Evolutionary conservation across 2,797 vertebrate genomes (phyloP), one percentile per base, ranked within the genome.

Genomic region (Pempheris klunzingeri): DNA sequence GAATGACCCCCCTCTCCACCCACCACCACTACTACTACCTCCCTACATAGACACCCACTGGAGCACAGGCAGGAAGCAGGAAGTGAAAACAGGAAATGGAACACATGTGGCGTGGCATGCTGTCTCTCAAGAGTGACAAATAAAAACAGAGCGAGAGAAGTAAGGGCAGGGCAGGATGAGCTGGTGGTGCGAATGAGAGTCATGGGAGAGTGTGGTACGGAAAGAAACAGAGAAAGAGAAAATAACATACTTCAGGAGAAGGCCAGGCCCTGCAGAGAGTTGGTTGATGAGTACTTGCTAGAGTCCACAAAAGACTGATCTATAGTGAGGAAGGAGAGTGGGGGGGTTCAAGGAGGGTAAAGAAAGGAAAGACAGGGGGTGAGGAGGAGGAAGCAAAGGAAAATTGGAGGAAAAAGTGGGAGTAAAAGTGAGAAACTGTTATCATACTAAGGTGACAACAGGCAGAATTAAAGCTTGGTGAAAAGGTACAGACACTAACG

Each of bases 261-360:
- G 95, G 96, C 95, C 96, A 99, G 96, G 94, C 96, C 97, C 90
- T 96, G 97, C 94, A 97, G 96, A 94, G 96, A 97, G 95, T 96
- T 97, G 96, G 96, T 94, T 94, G 95, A 96, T 94, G 96, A 96
- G 95, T 97, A 98, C 96, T 97, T 97, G 96, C 96, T 97, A 97
- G 97, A 96, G 96, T 98, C 96, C 96, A 97, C 96, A 97, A 97
- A 97, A 97, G 97, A 97, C 94, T 96, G 96, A 95, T 97, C 97
- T 97, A 95, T 92, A 93, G 93, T 90, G 92, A 92, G 93, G 82
- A 74, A 83, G 89, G 94, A 94, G 88, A 92, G 92, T 90, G 92
- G 60, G 80, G 64, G 77, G 93, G 90, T 89, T 92, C 84, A 87
- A 90, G 94, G 85, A 93, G 91, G 82, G 77, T 15, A 65, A 52